Percentiles rank a stretch among this genome's conserved stretches.
phyloP scores from a whole-genome alignment of 2,797 vertebrate genomes.

The Sphenopsis melanotis region DNA sequence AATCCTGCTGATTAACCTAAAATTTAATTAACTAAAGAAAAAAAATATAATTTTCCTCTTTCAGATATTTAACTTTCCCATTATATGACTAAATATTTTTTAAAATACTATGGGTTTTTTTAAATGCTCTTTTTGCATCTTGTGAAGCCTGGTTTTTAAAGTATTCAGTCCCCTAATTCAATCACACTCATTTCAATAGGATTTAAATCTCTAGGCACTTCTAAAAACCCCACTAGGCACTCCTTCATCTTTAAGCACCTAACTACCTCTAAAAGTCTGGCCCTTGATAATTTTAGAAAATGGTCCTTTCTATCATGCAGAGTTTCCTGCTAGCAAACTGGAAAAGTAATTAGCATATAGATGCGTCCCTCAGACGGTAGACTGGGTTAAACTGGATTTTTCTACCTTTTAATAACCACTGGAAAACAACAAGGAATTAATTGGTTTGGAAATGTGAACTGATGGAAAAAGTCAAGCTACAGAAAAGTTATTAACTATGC shows the following conservation, averaged over 20 bases:
- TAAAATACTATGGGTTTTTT: neutral
- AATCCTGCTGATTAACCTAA: slow-evolving; percentile 13
- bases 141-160: neutral
- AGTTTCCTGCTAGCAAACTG: slow-evolving; percentile 59
- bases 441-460: slow-evolving; percentile 60
- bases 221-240: neutral
- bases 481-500: slow-evolving; percentile 65
- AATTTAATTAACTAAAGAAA: slow-evolving; percentile 19
- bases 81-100: neutral
- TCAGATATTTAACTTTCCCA: neutral
- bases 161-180: slow-evolving; percentile 32
- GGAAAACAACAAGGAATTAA: slow-evolving; percentile 66
- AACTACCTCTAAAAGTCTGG: slow-evolving; percentile 15
- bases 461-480: slow-evolving; percentile 60
- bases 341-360: slow-evolving; percentile 67
- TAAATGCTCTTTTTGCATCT: neutral
- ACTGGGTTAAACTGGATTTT: slow-evolving; percentile 63
- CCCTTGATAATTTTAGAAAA: slow-evolving; percentile 50
- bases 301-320: slow-evolving; percentile 48
- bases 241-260: slow-evolving; percentile 30
- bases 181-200: slow-evolving; percentile 27
- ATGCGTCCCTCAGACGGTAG: slow-evolving; percentile 55
- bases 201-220: slow-evolving; percentile 11
- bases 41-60: neutral
- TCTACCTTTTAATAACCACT: slow-evolving; percentile 60